Evolutionary conservation across 2,888 invertebrate species (phyloP).

Genomic region (Harpalus rubripes): DNA sequence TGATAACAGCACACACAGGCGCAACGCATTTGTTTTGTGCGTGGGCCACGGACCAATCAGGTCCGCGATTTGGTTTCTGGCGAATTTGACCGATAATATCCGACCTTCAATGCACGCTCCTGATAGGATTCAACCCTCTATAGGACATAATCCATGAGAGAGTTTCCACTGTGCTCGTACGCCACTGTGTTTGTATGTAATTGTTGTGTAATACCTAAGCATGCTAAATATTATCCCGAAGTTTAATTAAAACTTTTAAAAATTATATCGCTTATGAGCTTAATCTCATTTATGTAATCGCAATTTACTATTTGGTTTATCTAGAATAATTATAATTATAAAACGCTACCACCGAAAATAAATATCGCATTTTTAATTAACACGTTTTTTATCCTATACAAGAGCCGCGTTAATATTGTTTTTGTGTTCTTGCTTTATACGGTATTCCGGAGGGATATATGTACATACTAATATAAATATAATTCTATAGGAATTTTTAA

Average conservation of each 20-base stretch:
- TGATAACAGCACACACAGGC: constrained; percentile 10
- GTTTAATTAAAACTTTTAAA: constrained; percentile 47
- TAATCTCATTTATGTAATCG: constrained; percentile 44
- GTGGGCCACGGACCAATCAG: constrained; percentile 23
- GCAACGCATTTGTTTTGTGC: constrained; percentile 47
- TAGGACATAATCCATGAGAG: constrained; percentile 28
- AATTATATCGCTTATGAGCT: constrained; percentile 42
- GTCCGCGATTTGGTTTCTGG: constrained; percentile 34
- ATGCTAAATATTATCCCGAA: constrained; percentile 26
- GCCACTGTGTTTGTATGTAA: neutral
- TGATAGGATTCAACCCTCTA: constrained; percentile 49
- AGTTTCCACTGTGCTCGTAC: constrained; percentile 25
- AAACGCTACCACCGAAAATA: constrained; percentile 29
- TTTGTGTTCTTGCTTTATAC: neutral
- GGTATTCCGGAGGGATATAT: too few relatives aligned
- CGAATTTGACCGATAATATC: constrained; percentile 54
- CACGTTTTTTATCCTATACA: constrained; percentile 5
- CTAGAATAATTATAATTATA: constrained; percentile 42
- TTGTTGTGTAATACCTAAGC: constrained; percentile 22
- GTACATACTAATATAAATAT: too few relatives aligned
- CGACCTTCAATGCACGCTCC: constrained; percentile 42
- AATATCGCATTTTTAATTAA: constrained; percentile 44
- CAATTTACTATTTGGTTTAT: constrained; percentile 48
- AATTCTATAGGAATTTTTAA: too few relatives aligned
- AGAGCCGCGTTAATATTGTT: neutral